Evolutionary conservation across 2,797 vertebrate genomes (phyloP).

Genomic region (Fratercula arctica): DNA sequence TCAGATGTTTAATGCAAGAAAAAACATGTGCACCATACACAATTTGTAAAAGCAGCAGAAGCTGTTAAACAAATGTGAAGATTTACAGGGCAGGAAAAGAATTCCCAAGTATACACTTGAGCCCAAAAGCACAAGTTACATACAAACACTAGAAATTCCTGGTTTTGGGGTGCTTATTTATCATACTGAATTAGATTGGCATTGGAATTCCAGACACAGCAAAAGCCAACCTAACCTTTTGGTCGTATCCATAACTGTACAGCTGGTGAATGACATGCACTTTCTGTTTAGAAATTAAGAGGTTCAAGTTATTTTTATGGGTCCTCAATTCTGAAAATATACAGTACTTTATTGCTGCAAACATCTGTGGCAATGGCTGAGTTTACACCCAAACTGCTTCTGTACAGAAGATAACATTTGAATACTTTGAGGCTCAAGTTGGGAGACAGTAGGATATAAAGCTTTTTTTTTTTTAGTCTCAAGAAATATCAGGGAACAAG

Average conservation of each 20-base stretch:
- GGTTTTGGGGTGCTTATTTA: slow-evolving; percentile 8
- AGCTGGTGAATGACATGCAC: slow-evolving; percentile 32
- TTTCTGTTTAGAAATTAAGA: background rate
- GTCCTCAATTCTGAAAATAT: slow-evolving; percentile 32
- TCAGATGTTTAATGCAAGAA: slow-evolving; percentile 59
- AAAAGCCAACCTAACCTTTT: slow-evolving; percentile 51
- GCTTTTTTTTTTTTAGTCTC: background rate
- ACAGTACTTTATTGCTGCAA: slow-evolving; percentile 73
- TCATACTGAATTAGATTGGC: slow-evolving; percentile 64
- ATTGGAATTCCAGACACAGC: slow-evolving; percentile 61
- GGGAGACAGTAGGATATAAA: background rate
- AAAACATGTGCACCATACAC: slow-evolving; percentile 35
- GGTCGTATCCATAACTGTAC: slow-evolving; percentile 47
- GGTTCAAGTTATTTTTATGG: background rate
- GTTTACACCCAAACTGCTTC: slow-evolving; percentile 40
- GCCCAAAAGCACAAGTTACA: slow-evolving; percentile 50
- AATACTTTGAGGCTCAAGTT: slow-evolving; percentile 4
- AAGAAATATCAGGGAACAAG: slow-evolving; percentile 52
- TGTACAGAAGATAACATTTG: background rate
- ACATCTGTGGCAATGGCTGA: slow-evolving; percentile 30
- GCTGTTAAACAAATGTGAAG: background rate
- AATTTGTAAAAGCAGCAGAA: slow-evolving; percentile 32
- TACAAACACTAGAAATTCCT: slow-evolving; percentile 32
- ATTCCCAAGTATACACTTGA: slow-evolving; percentile 34
- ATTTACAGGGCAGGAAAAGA: slow-evolving; percentile 28